Evolutionary conservation across 30 jellyfish, hydroid and myxozoan species (phyloP).

Genomic region (Catostylus mosaicus): DNA sequence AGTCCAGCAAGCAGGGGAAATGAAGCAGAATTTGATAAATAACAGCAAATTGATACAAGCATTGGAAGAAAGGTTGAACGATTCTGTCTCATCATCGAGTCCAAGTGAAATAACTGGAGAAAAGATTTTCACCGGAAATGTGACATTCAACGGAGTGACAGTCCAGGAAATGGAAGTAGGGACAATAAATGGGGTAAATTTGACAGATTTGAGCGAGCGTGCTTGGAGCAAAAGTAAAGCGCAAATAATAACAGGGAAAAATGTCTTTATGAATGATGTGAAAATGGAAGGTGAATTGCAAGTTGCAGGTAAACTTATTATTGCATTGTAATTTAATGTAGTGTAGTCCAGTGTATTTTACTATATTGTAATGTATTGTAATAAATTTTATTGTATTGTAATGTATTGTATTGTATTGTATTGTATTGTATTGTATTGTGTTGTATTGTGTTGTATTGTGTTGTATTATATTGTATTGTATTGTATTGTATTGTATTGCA

Average conservation of each 20-base stretch:
- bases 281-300: conserved; percentile 18
- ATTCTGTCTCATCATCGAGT: conserved; percentile 42
- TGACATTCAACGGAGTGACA: conserved; percentile 26
- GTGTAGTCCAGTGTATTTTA: not conserved
- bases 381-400: not conserved
- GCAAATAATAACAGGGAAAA: conserved; percentile 67
- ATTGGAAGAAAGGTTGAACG: conserved; percentile 48
- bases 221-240: conserved; percentile 71
- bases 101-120: conserved; percentile 52
- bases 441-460: not conserved
- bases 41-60: conserved; percentile 17
- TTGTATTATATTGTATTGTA: not conserved
- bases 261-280: conserved; percentile 50
- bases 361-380: not conserved
- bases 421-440: not conserved
- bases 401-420: not conserved
- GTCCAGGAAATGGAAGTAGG: conserved; percentile 51
- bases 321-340: not conserved
- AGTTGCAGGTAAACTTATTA: conserved; percentile 19
- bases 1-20: conserved; percentile 37
- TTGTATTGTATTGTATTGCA: not conserved
- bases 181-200: conserved; percentile 69
- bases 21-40: conserved; percentile 21
- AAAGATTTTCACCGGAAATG: conserved; percentile 44
- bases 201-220: conserved; percentile 64